Evolutionary conservation across 2,888 invertebrate species (phyloP).

Genomic region (Monopis laevigella): DNA sequence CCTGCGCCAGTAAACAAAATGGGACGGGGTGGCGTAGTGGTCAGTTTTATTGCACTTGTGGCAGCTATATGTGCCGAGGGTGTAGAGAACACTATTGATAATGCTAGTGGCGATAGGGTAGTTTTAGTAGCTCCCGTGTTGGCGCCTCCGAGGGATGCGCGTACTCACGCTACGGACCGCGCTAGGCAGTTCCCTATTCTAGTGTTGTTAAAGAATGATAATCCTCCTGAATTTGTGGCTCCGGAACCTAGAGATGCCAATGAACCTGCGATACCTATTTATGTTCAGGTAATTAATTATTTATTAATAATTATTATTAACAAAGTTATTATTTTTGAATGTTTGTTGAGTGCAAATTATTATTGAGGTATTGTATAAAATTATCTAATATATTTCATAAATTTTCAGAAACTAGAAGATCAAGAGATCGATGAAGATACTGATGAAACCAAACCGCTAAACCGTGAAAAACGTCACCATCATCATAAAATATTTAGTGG

Average conservation of each 20-base stretch:
- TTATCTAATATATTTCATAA: neutral
- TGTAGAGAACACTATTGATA: constrained; percentile 43
- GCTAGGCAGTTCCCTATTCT: constrained; percentile 53
- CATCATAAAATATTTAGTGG: constrained; percentile 27
- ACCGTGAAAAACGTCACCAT: constrained; percentile 36
- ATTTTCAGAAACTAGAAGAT: constrained; percentile 48
- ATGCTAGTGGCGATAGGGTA: constrained; percentile 32
- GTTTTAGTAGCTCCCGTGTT: constrained; percentile 50
- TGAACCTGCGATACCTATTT: constrained; percentile 40
- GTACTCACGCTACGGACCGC: constrained; percentile 39
- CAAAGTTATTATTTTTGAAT: neutral
- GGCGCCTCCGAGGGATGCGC: constrained; percentile 48
- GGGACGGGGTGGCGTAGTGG: constrained; percentile 43
- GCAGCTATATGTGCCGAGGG: constrained; percentile 34
- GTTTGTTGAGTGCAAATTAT: neutral
- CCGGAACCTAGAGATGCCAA: constrained; percentile 41
- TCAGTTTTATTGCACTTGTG: constrained; percentile 35
- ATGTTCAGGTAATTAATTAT: constrained; percentile 42
- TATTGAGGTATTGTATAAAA: neutral
- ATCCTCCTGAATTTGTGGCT: constrained; percentile 26
- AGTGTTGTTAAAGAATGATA: constrained; percentile 38
- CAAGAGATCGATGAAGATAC: too few relatives aligned
- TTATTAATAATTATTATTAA: neutral
- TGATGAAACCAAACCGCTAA: constrained; percentile 26
- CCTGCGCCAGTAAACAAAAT: constrained; percentile 54